A percentile compares a stretch with the other conserved stretches of the same genome.
These are phyloP conservation scores for Syncerus caffer DNA, from an alignment of 2,797 vertebrate genomes.

Conservation along the genomic window DNA sequence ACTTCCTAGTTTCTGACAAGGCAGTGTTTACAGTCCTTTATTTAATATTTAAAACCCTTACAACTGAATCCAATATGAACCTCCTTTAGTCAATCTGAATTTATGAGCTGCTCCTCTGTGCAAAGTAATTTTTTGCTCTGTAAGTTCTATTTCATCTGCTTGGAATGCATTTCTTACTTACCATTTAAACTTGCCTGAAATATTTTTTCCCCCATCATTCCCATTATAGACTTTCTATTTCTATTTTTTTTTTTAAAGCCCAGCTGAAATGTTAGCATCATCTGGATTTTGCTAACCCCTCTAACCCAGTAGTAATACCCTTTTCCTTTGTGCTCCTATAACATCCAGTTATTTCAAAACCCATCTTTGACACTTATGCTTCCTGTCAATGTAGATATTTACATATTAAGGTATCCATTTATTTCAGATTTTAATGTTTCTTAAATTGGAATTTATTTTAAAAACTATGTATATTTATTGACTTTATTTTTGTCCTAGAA, in stretches of 20 bases:
- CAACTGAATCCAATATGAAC: not conserved
- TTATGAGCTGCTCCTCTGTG: not conserved
- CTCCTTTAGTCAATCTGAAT: not conserved
- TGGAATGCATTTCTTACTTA: not conserved
- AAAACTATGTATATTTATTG: not conserved
- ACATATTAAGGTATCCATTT: not conserved
- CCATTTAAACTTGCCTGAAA: not conserved
- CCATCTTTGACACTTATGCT: not conserved
- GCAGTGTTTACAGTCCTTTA: not conserved
- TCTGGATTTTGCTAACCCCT: not conserved
- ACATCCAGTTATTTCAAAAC: not conserved
- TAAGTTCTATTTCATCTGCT: not conserved
- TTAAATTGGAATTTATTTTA: not conserved
- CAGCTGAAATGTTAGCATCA: not conserved
- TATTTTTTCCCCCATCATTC: not conserved
- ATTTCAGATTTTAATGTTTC: not conserved
- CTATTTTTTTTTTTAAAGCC: not conserved
- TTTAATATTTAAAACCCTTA: not conserved
- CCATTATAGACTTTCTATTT: not conserved
- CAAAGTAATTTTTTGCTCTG: not conserved
- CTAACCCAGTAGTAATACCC: not conserved
- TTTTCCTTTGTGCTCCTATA: not conserved
- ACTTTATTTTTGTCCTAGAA: not conserved
- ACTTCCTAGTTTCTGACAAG: not conserved
- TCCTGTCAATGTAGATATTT: not conserved